Base-by-base conservation (phyloP, 2,113 vertebrate species). In the Tautogolabrus adspersus region DNA sequence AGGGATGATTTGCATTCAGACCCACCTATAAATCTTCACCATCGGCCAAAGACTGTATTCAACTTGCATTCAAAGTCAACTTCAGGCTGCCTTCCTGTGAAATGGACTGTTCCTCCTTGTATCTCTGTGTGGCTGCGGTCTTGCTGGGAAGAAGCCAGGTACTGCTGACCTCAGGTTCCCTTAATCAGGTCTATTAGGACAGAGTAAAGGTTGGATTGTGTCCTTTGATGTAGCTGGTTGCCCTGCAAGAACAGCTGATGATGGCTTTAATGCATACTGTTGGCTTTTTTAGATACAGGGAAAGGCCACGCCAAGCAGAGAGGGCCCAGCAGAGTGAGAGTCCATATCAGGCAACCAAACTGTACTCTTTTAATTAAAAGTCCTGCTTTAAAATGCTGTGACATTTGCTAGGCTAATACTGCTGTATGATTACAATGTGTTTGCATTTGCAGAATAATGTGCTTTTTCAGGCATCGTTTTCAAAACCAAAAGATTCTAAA, bases 1-100 rank as follows among this genome's bases (percentile, higher is more conserved):
- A 18, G 77, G 88, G 65, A 91, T 90, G 90, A 92, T 93, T 93
- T 92, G 88, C 89, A 91, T 91, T 88, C 85, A 76, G 84, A 63
- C 69, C 62, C 69, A 19, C 57, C 78, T 63, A 91, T 90, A 93
- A 92, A 91, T 92, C 85, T 88, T 59, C 46, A 58, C 69, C 82
- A 86, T 66, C 83, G 82, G 79, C 66, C 74, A 56, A 75, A 91
- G 86, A 88, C 67, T 57, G 81, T 89, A 86, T 91, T 81, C 74
- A 75, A 79, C 70, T 66, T 71, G 62, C 77, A 56, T 74, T 86
- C 80, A 82, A 71, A 92, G 75, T 73, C 87, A 68, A 55, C 65
- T 79, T 65, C 74, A 70, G 58, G 54, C 81, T 61, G 37, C 72
- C 22, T 84, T 69, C 54, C n/a, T 61, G 15, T 75, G 56, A 69